phyloP scores from a whole-genome alignment of 2,888 invertebrate genomes.

The Tricholauxania praeusta region DNA sequence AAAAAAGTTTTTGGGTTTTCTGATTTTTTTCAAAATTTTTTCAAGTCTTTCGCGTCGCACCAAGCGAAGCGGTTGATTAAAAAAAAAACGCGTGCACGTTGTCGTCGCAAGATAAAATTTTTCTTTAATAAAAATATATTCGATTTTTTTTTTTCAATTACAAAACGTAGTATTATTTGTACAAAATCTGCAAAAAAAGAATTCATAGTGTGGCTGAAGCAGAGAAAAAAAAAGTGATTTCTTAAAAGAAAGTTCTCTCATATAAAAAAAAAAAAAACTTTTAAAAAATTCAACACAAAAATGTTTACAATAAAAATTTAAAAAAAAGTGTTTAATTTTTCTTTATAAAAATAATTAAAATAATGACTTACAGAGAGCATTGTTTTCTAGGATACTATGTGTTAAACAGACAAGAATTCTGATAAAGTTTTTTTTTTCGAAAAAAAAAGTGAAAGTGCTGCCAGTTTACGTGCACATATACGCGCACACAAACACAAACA shows the following conservation, averaged over 20 bases:
- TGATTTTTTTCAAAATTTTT: not conserved
- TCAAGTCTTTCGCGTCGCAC: not conserved
- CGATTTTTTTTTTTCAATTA: not conserved
- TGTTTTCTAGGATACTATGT: too few relatives aligned
- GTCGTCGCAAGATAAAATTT: too few relatives aligned
- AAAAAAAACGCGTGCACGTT: not conserved
- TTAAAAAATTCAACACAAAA: too few relatives aligned
- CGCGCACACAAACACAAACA: constrained; percentile 14
- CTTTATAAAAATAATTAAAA: too few relatives aligned
- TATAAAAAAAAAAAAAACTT: too few relatives aligned
- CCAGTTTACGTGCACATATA: constrained; percentile 20
- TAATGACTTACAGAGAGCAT: too few relatives aligned
- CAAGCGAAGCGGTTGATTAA: too few relatives aligned
- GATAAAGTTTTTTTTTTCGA: too few relatives aligned
- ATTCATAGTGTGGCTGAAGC: not conserved
- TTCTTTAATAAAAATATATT: constrained; percentile 35
- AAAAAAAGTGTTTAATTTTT: too few relatives aligned
- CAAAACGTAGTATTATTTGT: not conserved
- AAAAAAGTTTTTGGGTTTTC: constrained; percentile 30
- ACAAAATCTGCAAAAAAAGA: constrained; percentile 12
- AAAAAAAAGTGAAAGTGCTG: constrained; percentile 58
- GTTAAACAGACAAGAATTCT: too few relatives aligned
- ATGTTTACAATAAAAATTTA: too few relatives aligned
- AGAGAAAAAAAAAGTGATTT: constrained; percentile 19
- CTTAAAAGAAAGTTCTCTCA: not conserved